Conservation (phyloP, 92 coral and sea anemone genomes). For the Blastomussa wellsi region DNA sequence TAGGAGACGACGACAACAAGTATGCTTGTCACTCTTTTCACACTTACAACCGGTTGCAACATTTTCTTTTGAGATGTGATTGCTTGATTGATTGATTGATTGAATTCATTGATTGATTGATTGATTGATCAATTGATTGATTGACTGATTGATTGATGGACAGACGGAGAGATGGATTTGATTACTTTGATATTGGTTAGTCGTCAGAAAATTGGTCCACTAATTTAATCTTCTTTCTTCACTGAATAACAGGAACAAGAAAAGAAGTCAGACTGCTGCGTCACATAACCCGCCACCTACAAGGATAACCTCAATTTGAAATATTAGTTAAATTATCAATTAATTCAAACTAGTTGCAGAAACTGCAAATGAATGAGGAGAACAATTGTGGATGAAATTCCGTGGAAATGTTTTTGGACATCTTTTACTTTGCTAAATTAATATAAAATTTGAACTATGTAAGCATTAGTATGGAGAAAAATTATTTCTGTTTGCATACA, state of each 20-base stretch:
- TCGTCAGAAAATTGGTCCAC: not conserved
- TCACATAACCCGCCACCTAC: slow-evolving; percentile 44
- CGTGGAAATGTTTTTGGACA: not conserved
- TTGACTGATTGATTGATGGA: not conserved
- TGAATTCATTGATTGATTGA: not conserved
- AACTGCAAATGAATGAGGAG: not conserved
- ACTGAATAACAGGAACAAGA: slow-evolving; percentile 63
- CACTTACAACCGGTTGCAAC: not conserved
- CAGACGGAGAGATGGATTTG: no score
- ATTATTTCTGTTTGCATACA: not conserved
- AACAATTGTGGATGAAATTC: not conserved
- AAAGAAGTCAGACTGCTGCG: slow-evolving; percentile 71
- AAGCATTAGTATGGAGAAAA: not conserved
- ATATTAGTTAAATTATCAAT: not conserved
- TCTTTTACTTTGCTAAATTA: not conserved
- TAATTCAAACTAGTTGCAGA: not conserved
- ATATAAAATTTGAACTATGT: not conserved
- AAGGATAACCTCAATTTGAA: not conserved
- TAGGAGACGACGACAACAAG: slow-evolving; percentile 47
- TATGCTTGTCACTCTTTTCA: not conserved
- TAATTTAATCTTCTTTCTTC: not conserved
- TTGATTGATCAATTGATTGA: no score
- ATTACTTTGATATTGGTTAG: not conserved
- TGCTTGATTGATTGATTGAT: not conserved
- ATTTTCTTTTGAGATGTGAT: not conserved